phyloP scores from a whole-genome alignment of 2,888 invertebrate genomes.

The Polietes domitor region DNA sequence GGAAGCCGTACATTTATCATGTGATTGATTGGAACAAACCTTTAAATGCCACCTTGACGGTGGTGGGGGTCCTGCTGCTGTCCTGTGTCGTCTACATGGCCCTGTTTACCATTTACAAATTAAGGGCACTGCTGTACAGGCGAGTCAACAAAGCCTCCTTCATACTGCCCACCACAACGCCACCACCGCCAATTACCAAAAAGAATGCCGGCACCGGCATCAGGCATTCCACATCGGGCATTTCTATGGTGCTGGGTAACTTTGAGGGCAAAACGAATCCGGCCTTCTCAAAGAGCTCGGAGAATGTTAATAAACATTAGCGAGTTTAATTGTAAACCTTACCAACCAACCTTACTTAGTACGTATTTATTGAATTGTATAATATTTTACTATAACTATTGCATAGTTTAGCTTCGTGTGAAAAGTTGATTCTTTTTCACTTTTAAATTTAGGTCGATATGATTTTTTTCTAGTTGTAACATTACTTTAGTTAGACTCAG shows the following conservation, averaged over 20 bases:
- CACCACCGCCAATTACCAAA: conserved; percentile 48
- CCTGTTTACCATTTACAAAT: conserved; percentile 78
- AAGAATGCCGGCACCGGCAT: conserved; percentile 71
- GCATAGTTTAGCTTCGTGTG: neutral
- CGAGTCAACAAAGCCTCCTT: conserved; percentile 72
- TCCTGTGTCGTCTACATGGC: conserved; percentile 76
- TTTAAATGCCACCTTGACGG: conserved; percentile 76
- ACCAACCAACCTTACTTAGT: neutral
- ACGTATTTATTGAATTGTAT: conserved; percentile 6
- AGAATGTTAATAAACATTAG: conserved; percentile 64
- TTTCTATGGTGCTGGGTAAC: conserved; percentile 79
- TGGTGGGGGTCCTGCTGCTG: conserved; percentile 75
- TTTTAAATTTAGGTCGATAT: neutral
- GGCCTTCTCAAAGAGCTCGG: conserved; percentile 72
- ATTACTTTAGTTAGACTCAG: conserved; percentile 26
- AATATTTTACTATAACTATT: neutral
- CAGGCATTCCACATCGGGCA: conserved; percentile 76
- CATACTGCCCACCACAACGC: conserved; percentile 74
- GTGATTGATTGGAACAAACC: conserved; percentile 89
- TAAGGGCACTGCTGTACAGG: conserved; percentile 75
- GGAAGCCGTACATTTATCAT: conserved; percentile 86
- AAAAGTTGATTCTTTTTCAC: neutral
- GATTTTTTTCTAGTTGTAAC: conserved; percentile 4
- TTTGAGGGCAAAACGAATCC: conserved; percentile 77
- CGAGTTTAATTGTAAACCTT: too few relatives aligned